These are phyloP conservation scores for Nymphalis io DNA, from an alignment of 1,140 invertebrate genomes.

Conservation along the genomic window DNA sequence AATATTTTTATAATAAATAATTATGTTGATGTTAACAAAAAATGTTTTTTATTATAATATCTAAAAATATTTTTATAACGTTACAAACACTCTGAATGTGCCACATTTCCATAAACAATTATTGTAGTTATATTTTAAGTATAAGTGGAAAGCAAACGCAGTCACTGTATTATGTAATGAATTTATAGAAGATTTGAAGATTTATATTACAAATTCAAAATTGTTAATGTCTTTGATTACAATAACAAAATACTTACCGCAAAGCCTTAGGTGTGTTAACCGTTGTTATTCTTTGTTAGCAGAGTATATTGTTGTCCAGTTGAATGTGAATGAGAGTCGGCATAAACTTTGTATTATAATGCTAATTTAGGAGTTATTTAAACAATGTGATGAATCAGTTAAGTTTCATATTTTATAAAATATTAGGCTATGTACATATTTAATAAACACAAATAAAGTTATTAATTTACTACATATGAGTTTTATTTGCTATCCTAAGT, in stretches of 20 bases:
- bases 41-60: conserved; percentile 3
- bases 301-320: conserved; percentile 59
- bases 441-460: conserved; percentile 77
- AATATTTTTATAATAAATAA: conserved; percentile 34
- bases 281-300: conserved; percentile 36
- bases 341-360: conserved; percentile 41
- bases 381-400: conserved; percentile 73
- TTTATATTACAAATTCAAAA: conserved; percentile 34
- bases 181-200: no score
- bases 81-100: conserved; percentile 16
- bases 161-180: conserved; percentile 26
- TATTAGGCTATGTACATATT: conserved; percentile 77
- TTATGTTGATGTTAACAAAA: conserved; percentile 25
- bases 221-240: conserved; percentile 8
- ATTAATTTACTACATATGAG: conserved; percentile 72
- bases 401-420: conserved; percentile 78
- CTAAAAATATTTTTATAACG: conserved; percentile 26
- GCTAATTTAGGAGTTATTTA: conserved; percentile 59
- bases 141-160: conserved; percentile 14
- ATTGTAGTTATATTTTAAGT: conserved; percentile 3
- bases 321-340: conserved; percentile 36
- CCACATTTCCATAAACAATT: conserved; percentile 15
- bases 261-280: conserved; percentile 29
- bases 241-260: background rate
- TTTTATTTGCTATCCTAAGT: conserved; percentile 38